A percentile compares a stretch with the other conserved stretches of the same genome.
Conservation (phyloP, 2,888 invertebrate species). For the Altica lythri region DNA sequence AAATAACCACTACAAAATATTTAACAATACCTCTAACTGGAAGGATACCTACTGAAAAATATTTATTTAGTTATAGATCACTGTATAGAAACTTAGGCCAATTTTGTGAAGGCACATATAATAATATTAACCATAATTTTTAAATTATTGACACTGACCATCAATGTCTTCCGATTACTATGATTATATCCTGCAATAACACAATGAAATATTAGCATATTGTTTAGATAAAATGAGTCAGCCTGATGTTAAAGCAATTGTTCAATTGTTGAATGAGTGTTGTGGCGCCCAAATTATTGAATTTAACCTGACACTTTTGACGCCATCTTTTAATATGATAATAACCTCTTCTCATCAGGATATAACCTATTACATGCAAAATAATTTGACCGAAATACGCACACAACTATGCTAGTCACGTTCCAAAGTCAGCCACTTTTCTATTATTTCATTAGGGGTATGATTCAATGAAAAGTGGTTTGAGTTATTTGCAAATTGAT, state of each 20-base stretch:
- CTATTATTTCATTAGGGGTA: slow-evolving; percentile 6
- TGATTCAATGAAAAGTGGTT: slow-evolving; percentile 5
- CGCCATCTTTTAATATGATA: slow-evolving; percentile 38
- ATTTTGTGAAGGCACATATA: too few relatives aligned
- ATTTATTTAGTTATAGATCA: slow-evolving; percentile 39
- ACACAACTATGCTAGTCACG: slow-evolving; percentile 19
- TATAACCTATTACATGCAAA: slow-evolving; percentile 37
- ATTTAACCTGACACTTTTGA: slow-evolving; percentile 34
- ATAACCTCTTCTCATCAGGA: slow-evolving; percentile 38
- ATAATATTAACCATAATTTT: too few relatives aligned
- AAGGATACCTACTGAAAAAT: slow-evolving; percentile 31
- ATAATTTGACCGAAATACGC: slow-evolving; percentile 22
- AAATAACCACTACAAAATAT: slow-evolving; percentile 36
- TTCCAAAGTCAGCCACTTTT: slow-evolving; percentile 10
- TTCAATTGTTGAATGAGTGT: slow-evolving; percentile 28
- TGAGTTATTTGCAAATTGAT: slow-evolving; percentile 5
- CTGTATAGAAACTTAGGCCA: too few relatives aligned
- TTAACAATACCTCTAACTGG: slow-evolving; percentile 34
- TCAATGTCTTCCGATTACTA: neutral
- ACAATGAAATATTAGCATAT: slow-evolving; percentile 27
- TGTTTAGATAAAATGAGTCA: slow-evolving; percentile 34
- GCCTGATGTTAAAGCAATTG: slow-evolving; percentile 32
- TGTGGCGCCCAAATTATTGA: slow-evolving; percentile 40
- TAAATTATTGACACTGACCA: too few relatives aligned
- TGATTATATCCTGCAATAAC: slow-evolving; percentile 5